Percentiles rank a stretch among this genome's conserved stretches.
These are phyloP conservation scores for Isichthys henryi DNA, from an alignment of 2,113 vertebrate genomes.

Conservation along the genomic window DNA sequence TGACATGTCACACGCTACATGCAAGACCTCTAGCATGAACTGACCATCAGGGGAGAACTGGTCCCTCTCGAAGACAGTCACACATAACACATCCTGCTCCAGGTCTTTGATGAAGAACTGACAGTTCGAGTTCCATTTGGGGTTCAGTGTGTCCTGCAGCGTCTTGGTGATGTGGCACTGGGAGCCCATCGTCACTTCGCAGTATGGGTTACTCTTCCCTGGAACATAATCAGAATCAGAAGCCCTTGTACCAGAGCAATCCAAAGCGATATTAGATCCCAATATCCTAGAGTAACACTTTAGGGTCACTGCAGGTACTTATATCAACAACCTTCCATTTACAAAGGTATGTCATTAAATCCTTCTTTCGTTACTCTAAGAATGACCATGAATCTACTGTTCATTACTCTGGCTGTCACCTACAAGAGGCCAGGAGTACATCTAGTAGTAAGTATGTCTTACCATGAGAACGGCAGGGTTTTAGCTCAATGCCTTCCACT, in stretches of 20 bases:
- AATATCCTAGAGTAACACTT: neutral
- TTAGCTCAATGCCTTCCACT: slow-evolving; percentile 93
- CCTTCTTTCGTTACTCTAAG: neutral
- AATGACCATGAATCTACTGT: neutral
- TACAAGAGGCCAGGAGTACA: neutral
- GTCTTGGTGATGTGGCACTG: slow-evolving; percentile 99
- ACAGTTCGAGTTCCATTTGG: slow-evolving; percentile 98
- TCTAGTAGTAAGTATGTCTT: slow-evolving; percentile 27
- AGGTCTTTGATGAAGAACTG: slow-evolving; percentile 98
- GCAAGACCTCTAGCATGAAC: slow-evolving; percentile 27
- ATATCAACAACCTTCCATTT: neutral
- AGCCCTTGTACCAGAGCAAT: neutral
- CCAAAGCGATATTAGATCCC: neutral
- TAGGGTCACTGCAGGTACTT: neutral
- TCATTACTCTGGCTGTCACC: neutral
- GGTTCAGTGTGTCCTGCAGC: slow-evolving; percentile 91
- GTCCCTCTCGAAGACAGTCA: slow-evolving; percentile 96
- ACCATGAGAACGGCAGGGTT: slow-evolving; percentile 95
- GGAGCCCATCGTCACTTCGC: slow-evolving; percentile 97
- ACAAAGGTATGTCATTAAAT: neutral
- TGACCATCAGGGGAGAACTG: slow-evolving; percentile 96
- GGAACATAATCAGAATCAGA: neutral
- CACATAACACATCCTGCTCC: slow-evolving; percentile 94
- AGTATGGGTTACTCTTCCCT: slow-evolving; percentile 98
- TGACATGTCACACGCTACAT: neutral